phyloP scores from a whole-genome alignment of 2,113 vertebrate species.

The Embiotoca jacksoni region DNA sequence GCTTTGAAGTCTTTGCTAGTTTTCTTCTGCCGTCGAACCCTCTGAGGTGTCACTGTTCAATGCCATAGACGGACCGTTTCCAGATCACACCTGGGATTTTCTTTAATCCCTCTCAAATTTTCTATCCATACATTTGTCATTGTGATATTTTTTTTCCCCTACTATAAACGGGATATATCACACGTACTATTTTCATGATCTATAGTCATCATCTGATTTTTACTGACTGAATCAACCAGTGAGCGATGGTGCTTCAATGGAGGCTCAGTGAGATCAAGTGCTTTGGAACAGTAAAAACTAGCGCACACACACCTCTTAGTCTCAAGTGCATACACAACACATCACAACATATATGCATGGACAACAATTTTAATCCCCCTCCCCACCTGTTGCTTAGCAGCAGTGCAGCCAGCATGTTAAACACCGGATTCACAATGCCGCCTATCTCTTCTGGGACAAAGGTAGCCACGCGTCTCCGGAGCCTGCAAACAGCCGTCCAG shows the following conservation, averaged over 20 bases:
- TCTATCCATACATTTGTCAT: too few species aligned
- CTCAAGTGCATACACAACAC: background rate
- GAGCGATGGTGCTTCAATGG: conserved; percentile 7
- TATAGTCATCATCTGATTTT: too few species aligned
- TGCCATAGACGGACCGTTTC: conserved; percentile 4
- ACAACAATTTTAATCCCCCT: background rate
- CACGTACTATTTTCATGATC: too few species aligned
- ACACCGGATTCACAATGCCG: conserved; percentile 33
- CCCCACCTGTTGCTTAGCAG: conserved; percentile 53
- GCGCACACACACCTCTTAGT: background rate
- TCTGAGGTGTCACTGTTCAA: conserved; percentile 13
- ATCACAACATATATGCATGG: conserved; percentile 31
- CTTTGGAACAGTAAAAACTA: conserved; percentile 22
- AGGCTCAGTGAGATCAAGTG: conserved; percentile 3
- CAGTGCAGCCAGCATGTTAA: conserved; percentile 40
- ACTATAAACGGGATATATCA: too few species aligned
- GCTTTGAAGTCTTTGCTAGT: background rate
- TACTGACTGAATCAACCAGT: background rate
- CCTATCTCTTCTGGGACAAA: conserved; percentile 57
- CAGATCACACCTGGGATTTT: background rate
- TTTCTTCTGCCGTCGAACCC: too few species aligned
- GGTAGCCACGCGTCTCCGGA: conserved; percentile 42
- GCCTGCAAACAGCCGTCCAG: conserved; percentile 24
- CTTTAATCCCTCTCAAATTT: background rate
- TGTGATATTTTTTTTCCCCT: too few species aligned